Evolutionary conservation across 2,888 invertebrate genomes (phyloP).

Genomic region (Eupithecia centaureata): DNA sequence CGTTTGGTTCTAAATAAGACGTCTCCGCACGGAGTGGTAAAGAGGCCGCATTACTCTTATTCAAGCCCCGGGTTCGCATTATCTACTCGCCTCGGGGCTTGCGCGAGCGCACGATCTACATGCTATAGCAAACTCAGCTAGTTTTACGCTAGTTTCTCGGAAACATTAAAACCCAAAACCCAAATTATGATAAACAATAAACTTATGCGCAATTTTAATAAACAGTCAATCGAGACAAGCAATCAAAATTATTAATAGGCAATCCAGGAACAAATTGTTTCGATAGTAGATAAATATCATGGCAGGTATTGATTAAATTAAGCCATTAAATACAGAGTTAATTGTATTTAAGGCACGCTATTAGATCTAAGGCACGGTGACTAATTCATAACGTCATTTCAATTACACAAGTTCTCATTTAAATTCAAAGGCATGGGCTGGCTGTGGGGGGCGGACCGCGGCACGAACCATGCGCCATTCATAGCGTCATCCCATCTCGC

Average conservation of each 20-base stretch:
- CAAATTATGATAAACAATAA: constrained; percentile 16
- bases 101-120: constrained; percentile 54
- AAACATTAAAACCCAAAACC: constrained; percentile 14
- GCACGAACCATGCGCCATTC: constrained; percentile 72
- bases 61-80: constrained; percentile 73
- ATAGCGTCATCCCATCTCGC: constrained; percentile 64
- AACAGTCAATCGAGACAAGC: constrained; percentile 26
- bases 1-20: constrained; percentile 80
- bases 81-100: constrained; percentile 68
- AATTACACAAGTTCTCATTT: constrained; percentile 76
- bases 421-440: constrained; percentile 67
- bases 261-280: constrained; percentile 31
- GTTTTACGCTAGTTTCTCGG: constrained; percentile 15
- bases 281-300: constrained; percentile 32
- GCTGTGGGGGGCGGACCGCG: constrained; percentile 72
- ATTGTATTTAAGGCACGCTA: constrained; percentile 40
- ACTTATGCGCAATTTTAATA: constrained; percentile 21
- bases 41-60: constrained; percentile 79
- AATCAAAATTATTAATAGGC: constrained; percentile 33
- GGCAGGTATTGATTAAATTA: constrained; percentile 41
- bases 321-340: constrained; percentile 41
- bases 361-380: constrained; percentile 42
- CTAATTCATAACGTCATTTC: constrained; percentile 67
- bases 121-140: constrained; percentile 18
- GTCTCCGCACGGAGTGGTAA: constrained; percentile 75